A percentile compares a stretch with the other conserved stretches of the same genome.
phyloP scores from a whole-genome alignment of 1,140 invertebrate species.

The Anoplophora glabripennis region DNA sequence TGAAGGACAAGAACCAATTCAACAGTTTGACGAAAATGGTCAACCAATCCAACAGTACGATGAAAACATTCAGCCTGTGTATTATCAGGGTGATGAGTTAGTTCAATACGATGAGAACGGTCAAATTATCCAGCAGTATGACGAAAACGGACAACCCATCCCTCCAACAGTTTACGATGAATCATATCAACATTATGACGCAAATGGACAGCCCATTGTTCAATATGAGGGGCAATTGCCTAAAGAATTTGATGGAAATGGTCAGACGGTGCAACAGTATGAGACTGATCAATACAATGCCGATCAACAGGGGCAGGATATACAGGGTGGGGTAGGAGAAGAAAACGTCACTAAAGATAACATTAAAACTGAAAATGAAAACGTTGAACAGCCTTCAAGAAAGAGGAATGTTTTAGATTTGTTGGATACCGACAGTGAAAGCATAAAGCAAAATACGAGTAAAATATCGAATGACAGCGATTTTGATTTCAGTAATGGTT shows the following conservation, averaged over 20 bases:
- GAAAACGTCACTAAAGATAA: too few species aligned
- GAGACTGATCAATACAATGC: too few species aligned
- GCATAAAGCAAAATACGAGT: constrained; percentile 11
- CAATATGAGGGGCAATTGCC: neutral
- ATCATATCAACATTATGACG: constrained; percentile 22
- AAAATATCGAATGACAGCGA: constrained; percentile 28
- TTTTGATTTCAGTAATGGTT: constrained; percentile 24
- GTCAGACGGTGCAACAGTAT: too few species aligned
- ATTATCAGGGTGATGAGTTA: constrained; percentile 29
- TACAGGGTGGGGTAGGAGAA: too few species aligned
- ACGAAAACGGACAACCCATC: constrained; percentile 31
- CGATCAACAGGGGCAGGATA: too few species aligned
- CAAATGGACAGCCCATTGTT: constrained; percentile 18
- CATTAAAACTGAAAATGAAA: too few species aligned
- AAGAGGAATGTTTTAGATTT: constrained; percentile 22
- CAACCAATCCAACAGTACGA: constrained; percentile 16
- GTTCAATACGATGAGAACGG: constrained; percentile 34
- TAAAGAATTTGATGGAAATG: too few species aligned
- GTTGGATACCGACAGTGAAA: constrained; percentile 29
- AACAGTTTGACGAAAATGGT: constrained; percentile 20
- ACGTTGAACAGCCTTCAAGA: neutral
- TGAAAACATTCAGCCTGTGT: constrained; percentile 20
- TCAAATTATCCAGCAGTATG: constrained; percentile 32
- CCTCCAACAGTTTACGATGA: constrained; percentile 10
- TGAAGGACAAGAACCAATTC: constrained; percentile 4